Evolutionary conservation across 2,113 vertebrate species (phyloP), one percentile per base, ranked within the genome.

Genomic region (Eolophus roseicapilla): DNA sequence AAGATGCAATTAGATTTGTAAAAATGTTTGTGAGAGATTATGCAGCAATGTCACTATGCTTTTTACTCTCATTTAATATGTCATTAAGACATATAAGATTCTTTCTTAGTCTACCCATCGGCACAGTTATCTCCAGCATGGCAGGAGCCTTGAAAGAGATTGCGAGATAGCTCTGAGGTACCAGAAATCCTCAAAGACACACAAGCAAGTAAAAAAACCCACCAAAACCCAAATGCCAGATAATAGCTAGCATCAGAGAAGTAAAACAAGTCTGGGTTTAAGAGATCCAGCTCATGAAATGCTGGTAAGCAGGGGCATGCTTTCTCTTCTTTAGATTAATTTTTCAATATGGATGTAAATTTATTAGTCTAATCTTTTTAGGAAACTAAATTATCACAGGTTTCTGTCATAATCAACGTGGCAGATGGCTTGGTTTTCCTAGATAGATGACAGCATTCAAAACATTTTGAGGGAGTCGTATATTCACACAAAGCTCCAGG

Each of bases 341-440:
- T 86, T 87, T 87, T 55, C 39, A 57, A 80, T 17, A 67, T 8
- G 33, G 21, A 23, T 39, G 24, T 80, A 88, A 71, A 88, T 71
- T 84, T 62, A 82, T 79, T 82, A 87, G 8, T 41, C 55, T 64
- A 47, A 74, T 82, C 68, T 82, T 71, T 53, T 70, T 28, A 55
- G 27, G 27, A 85, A 92, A 86, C 14, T 57, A 44, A 86, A 82
- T 70, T 81, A 92, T 33, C 60, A 74, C 85, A 88, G 43, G 49
- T 77, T 95, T 90, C 46, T 90, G 28, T 88, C 63, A 49, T 39
- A 83, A 79, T 62, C 79, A 73, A 3, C 43, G 64, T 59, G 65
- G 73, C 92, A 95, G 88, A 86, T 85, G 60, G 60, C 35, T 92
- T 77, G 35, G 67, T 81, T 90, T 84, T 91, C 49, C 46, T 15